Percentiles rank a stretch among this genome's conserved stretches.
Evolutionary conservation across 2,797 vertebrate genomes (phyloP).

Genomic region (Lithobates sylvaticus): DNA sequence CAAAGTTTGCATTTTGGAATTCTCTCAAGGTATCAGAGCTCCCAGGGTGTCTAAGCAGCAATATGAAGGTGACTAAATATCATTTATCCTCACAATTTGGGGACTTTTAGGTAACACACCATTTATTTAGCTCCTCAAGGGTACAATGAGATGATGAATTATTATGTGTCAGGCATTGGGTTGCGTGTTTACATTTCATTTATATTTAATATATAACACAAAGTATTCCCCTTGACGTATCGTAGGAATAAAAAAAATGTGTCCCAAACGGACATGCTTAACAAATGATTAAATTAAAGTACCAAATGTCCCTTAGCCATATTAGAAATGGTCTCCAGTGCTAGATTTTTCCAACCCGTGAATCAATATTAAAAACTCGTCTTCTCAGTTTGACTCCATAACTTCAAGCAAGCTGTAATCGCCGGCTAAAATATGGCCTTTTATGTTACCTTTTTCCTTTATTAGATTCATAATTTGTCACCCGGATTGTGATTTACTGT

Average conservation of each 20-base stretch:
- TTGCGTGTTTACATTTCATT: no score
- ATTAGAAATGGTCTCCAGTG: neutral
- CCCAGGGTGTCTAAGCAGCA: no score
- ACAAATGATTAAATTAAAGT: neutral
- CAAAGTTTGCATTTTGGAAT: no score
- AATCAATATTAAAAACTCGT: conserved; percentile 23
- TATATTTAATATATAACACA: neutral
- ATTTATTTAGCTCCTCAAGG: no score
- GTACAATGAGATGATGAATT: no score
- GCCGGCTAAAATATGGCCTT: neutral
- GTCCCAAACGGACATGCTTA: neutral
- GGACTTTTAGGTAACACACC: no score
- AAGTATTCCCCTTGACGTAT: neutral
- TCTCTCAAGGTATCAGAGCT: no score
- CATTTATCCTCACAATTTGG: no score
- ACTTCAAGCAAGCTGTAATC: conserved; percentile 30
- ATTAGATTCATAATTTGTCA: conserved; percentile 32
- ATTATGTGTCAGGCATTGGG: no score
- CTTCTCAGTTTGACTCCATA: neutral
- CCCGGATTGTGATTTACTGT: neutral
- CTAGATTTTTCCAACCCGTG: conserved; percentile 23
- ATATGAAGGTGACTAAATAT: no score
- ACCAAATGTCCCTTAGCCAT: neutral
- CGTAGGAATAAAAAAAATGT: neutral
- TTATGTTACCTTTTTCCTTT: conserved; percentile 16